Base-by-base conservation (phyloP, 2,888 invertebrate species). In the Ochlodes sylvanus region DNA sequence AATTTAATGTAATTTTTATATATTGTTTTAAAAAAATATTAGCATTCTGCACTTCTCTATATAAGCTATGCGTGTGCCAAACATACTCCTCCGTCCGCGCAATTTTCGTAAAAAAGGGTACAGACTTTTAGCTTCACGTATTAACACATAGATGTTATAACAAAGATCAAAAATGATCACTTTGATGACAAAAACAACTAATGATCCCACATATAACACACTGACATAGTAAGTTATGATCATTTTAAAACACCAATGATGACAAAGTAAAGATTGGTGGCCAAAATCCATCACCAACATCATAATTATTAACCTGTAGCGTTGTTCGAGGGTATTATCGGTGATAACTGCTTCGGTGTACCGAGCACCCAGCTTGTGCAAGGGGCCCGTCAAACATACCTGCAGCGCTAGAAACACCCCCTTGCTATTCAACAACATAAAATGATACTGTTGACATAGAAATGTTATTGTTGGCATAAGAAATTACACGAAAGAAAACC, bases 401-500 rank as follows among this genome's bases (percentile, higher is more conserved):
- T 84, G 85, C 84, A 89, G 81, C 71, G 87, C 90, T 81, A 90
- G 84, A 77, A 83, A 80, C 78, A 89, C 84, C 76, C 92, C 88
- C 79, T 87, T 88, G 77, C 92, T 92, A 85, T 76, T 81, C 77
- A 74, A 85, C 83, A 88, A 87, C 80, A 75, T 64, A 78, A 76
- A 78, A 75, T 76, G 70, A 71, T 47, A 34, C 21, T 52, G 6
- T n/a, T n/a, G n/a, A n/a, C n/a, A n/a, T n/a, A n/a, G n/a, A n/a
- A n/a, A 42, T 54, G 55, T 67, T 55, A 67, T 60, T 56, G 27
- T 50, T 60, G 15, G 9, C 34, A 38, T 17, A 1, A 17, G 2
- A 47, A 47, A n/a, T 12, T n/a, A 44, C n/a, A 47, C 15, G 6
- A 17, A 15, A 17, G 17, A 47, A 7, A 6, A 47, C 9, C 44